A percentile compares a stretch with the other conserved stretches of the same genome.
Evolutionary conservation across 2,888 invertebrate species (phyloP).

Genomic region (Drosophila ustulata): DNA sequence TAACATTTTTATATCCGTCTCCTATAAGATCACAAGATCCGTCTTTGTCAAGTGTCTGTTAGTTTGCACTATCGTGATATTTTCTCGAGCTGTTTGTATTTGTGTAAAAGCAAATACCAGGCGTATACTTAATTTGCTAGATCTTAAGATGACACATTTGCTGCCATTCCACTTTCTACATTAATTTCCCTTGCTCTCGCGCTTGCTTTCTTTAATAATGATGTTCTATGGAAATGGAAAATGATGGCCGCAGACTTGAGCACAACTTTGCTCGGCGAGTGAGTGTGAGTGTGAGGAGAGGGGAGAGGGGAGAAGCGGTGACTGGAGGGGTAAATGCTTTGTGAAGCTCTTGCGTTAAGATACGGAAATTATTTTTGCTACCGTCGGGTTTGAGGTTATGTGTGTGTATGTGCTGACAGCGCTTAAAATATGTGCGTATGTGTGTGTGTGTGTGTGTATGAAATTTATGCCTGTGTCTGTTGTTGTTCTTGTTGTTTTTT

Average conservation of each 20-base stretch:
- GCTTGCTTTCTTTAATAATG: background rate
- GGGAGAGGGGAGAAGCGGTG: background rate
- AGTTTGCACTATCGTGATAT: no score
- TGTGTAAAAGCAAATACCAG: background rate
- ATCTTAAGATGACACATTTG: conserved; percentile 1
- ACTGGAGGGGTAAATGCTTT: conserved; percentile 12
- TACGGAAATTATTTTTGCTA: conserved; percentile 40
- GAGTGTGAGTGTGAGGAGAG: background rate
- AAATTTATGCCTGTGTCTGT: conserved; percentile 42
- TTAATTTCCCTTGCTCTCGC: background rate
- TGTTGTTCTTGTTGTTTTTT: conserved; percentile 43
- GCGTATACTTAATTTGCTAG: conserved; percentile 13
- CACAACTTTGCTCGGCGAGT: conserved; percentile 1
- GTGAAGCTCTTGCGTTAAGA: conserved; percentile 29
- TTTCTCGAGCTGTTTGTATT: no score
- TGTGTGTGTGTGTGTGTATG: conserved; percentile 34
- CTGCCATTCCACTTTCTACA: no score
- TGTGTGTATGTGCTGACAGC: conserved; percentile 30
- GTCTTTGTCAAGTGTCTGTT: no score
- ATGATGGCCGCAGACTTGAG: conserved; percentile 25
- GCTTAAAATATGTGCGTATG: conserved; percentile 29
- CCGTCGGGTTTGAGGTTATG: conserved; percentile 19
- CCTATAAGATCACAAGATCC: no score
- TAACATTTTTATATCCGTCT: no score
- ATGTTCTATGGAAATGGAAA: conserved; percentile 18